Conservation (phyloP, 2,888 invertebrate species). For the Epiblema foenella region DNA sequence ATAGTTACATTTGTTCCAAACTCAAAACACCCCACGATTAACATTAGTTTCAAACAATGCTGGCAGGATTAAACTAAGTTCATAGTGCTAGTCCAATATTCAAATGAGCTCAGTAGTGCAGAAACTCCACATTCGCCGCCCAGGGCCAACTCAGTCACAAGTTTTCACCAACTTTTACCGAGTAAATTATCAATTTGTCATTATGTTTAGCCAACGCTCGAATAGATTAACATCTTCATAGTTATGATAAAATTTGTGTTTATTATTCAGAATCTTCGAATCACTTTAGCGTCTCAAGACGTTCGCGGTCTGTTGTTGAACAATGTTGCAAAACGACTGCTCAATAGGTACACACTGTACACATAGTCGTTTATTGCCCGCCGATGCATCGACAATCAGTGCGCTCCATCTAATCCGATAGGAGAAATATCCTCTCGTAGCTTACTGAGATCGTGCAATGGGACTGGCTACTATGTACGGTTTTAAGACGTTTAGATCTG, state of each 20-base stretch:
- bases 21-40: constrained; percentile 64
- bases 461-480: constrained; percentile 1
- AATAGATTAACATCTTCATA: constrained; percentile 13
- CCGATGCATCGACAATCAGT: constrained; percentile 22
- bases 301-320: background rate
- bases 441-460: constrained; percentile 20
- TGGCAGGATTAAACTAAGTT: constrained; percentile 60
- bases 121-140: constrained; percentile 59
- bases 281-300: background rate
- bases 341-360: background rate
- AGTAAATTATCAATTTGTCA: constrained; percentile 27
- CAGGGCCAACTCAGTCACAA: constrained; percentile 49
- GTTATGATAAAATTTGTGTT: background rate
- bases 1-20: constrained; percentile 56
- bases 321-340: background rate
- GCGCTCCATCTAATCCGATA: constrained; percentile 26
- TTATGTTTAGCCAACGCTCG: constrained; percentile 4
- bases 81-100: constrained; percentile 67
- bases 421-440: constrained; percentile 18
- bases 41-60: constrained; percentile 73
- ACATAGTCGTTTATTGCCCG: constrained; percentile 4
- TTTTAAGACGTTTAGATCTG: constrained; percentile 15
- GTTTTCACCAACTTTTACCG: constrained; percentile 31
- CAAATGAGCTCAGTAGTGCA: constrained; percentile 68
- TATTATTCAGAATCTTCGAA: background rate